Base-by-base conservation (phyloP, 2,113 vertebrate species). In the Lophura nycthemera region DNA sequence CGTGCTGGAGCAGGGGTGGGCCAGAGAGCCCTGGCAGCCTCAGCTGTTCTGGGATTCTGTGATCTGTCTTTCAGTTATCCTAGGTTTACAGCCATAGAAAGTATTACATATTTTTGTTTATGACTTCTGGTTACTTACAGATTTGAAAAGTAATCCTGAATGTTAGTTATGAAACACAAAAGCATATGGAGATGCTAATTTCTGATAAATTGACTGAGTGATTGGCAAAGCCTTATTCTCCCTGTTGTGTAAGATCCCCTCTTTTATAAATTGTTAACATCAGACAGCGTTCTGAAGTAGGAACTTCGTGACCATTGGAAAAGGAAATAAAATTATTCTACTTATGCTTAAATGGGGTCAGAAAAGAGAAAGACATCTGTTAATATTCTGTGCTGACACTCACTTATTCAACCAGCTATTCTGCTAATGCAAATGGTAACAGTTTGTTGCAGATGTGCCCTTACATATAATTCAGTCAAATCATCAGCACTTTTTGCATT, bases 371-470 rank as follows among this genome's bases (percentile, higher is more conserved):
- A 86, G 42, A 32, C 69, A 81, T 64, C 61, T 94, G 64, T 86
- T 91, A 88, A 89, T 86, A 71, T 67, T 77, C 85, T 80, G 69
- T 0, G 1, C 11, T 40, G 75, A 86, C 20, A 50, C 34, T 74
- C 70, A n/a, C 4, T 70, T 56, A 34, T 52, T 88, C 63, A 86
- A 64, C 47, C 45, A 89, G 42, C 79, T 60, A 86, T 72, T 92
- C 60, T 91, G 73, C 54, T 86, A 77, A 89, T 64, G 85, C 57
- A 92, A 95, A 95, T 81, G 14, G 36, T 25, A 89, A 65, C 4
- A 65, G 60, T n/a, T 96, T 90, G 32, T 67, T 95, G 91, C 92
- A 95, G 94, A 91, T 92, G 64, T 88, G 83, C 50, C 73, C 52
- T 3, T 27, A 64, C 91, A 66, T 45, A 89, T 25, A 94, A 63